A percentile compares a stretch with the other conserved stretches of the same genome.
Evolutionary conservation across 2,888 invertebrate species (phyloP).

Genomic region (Cenopis cana): DNA sequence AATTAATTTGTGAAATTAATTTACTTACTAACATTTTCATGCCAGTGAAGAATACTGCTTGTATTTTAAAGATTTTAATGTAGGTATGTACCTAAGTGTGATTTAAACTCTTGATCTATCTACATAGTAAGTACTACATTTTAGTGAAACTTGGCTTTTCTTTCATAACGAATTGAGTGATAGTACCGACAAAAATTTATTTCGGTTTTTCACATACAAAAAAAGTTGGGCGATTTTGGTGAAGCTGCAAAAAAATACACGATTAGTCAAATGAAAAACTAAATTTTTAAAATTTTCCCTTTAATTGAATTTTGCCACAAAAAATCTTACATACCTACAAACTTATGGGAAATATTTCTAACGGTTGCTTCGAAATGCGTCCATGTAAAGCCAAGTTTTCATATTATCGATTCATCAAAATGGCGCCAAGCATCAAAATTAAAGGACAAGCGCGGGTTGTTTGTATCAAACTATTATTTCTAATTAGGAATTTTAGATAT

Average conservation of each 20-base stretch:
- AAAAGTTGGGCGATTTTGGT: too few relatives aligned
- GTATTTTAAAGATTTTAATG: neutral
- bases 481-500: conserved; percentile 44
- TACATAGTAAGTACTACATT: neutral
- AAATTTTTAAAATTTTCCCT: too few relatives aligned
- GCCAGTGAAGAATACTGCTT: neutral
- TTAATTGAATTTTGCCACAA: too few relatives aligned
- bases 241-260: too few relatives aligned
- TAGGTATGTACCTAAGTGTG: neutral
- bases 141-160: neutral
- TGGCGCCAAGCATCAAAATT: conserved; percentile 10
- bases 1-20: neutral
- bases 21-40: neutral
- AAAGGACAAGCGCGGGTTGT: conserved; percentile 25
- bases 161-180: neutral
- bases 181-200: neutral
- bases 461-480: conserved; percentile 35
- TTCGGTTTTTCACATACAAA: too few relatives aligned
- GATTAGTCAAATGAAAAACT: too few relatives aligned
- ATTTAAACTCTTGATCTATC: conserved; percentile 1
- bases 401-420: conserved; percentile 16
- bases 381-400: neutral
- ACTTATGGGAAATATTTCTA: too few relatives aligned
- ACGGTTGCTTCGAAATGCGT: neutral
- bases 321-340: too few relatives aligned